Conservation (phyloP, 2,113 vertebrate genomes). For the Hiodon alosoides region DNA sequence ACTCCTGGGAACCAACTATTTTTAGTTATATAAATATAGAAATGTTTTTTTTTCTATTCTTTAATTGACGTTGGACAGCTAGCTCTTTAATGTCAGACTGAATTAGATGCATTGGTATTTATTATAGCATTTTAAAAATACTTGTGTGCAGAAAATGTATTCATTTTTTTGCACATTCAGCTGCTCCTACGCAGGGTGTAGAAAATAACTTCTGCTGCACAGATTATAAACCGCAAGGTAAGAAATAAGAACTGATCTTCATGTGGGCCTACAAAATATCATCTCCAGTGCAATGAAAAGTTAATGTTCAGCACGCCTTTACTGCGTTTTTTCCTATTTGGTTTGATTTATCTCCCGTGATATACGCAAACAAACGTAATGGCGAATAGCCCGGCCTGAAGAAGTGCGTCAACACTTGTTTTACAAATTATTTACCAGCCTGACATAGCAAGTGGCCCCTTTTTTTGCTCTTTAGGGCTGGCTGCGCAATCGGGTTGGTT, state of each 20-base stretch:
- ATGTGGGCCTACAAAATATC: too few relatives aligned
- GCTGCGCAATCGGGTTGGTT: slow-evolving; percentile 25
- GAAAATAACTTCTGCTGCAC: slow-evolving; percentile 33
- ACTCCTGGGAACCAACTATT: slow-evolving; percentile 38
- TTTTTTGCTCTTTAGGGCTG: not conserved
- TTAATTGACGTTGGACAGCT: slow-evolving; percentile 3
- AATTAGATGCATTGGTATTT: slow-evolving; percentile 51
- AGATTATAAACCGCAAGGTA: slow-evolving; percentile 14
- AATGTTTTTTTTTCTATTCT: too few relatives aligned
- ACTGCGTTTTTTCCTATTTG: not conserved
- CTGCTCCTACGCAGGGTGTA: slow-evolving; percentile 36
- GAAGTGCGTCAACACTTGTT: not conserved
- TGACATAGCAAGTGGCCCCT: not conserved
- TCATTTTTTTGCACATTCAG: slow-evolving; percentile 36
- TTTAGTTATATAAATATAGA: slow-evolving; percentile 46
- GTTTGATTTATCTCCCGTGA: not conserved
- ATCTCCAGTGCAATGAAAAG: too few relatives aligned
- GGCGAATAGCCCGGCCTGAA: not conserved
- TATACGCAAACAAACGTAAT: not conserved
- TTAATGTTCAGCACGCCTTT: not conserved
- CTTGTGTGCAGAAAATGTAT: slow-evolving; percentile 46
- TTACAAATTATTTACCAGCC: slow-evolving; percentile 2
- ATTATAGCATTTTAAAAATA: slow-evolving; percentile 46
- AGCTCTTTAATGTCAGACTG: slow-evolving; percentile 42
- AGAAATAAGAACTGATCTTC: not conserved